Conservation (phyloP, 2,888 invertebrate genomes). For the Eristalinus sepulchralis region DNA sequence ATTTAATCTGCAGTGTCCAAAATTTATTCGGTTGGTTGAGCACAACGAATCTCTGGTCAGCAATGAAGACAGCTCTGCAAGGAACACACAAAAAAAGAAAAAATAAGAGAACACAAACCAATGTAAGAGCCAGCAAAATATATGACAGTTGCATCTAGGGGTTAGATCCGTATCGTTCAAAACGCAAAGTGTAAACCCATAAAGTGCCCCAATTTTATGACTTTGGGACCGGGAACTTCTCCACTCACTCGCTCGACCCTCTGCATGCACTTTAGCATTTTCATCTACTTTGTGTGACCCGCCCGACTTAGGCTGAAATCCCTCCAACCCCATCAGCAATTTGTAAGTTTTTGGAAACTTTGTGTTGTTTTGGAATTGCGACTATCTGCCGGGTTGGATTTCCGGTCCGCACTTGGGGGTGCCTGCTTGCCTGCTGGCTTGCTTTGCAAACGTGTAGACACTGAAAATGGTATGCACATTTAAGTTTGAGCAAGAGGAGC, state of each 20-base stretch:
- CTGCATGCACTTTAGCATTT: constrained; percentile 59
- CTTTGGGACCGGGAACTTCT: constrained; percentile 57
- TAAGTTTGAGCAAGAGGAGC: constrained; percentile 32
- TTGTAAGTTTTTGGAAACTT: constrained; percentile 62
- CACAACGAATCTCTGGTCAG: constrained; percentile 95
- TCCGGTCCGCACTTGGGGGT: constrained; percentile 48
- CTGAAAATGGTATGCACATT: constrained; percentile 53
- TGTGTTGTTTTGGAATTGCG: constrained; percentile 49
- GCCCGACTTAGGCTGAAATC: constrained; percentile 24
- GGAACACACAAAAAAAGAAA: constrained; percentile 34
- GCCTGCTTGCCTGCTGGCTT: neutral
- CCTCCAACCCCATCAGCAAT: constrained; percentile 60
- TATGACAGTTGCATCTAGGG: constrained; percentile 61
- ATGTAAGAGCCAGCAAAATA: constrained; percentile 53
- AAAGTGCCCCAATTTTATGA: constrained; percentile 64
- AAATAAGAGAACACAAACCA: neutral
- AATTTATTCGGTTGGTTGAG: constrained; percentile 82
- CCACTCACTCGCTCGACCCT: constrained; percentile 31
- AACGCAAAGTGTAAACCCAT: constrained; percentile 57
- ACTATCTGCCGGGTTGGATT: constrained; percentile 56
- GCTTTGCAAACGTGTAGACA: constrained; percentile 23
- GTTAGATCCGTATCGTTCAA: constrained; percentile 25
- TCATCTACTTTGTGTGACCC: constrained; percentile 15
- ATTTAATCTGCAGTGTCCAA: constrained; percentile 95
- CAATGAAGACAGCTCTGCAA: constrained; percentile 89